Evolutionary conservation across 2,888 invertebrate species (phyloP), one percentile per base, ranked within the genome.

Genomic region (Drosophila merina): DNA sequence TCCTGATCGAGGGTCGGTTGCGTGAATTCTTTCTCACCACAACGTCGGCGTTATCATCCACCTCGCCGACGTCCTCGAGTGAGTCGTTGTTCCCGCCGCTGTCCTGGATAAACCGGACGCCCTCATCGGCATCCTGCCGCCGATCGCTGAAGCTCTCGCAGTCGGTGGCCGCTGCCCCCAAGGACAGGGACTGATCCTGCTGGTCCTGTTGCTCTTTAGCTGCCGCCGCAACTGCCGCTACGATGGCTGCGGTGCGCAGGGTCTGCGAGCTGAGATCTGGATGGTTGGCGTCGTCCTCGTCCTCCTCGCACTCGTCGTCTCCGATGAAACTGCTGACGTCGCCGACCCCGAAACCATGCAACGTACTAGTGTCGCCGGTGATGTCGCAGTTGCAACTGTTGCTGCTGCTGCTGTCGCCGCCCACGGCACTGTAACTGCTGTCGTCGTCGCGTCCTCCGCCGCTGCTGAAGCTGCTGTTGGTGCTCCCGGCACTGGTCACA

Each of bases 321-420:
- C 79, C 89, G 14, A 89, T 85, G 42, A 89, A 89, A 51, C 88
- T 90, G 68, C 82, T 86, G 31, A 89, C 76, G 55, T 89, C 89
- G 9, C 90, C 89, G 10, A 90, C 77, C 20, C 90, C 89, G 50
- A 90, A 87, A n/a, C 90, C 90, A 58, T 88, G 87, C 55, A 90
- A 62, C 1, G 90, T 89, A 57, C 90, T 90, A 31, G 89, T 90
- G 60, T 90, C 89, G 7, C 89, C 90, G 7, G 89, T 90, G n/a
- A 90, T 89, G 57, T 90, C 90, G 64, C 91, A 90, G 67, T 89
- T 89, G 71, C 90, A 89, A 59, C 90, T 90, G 48, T 89, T 90
- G 70, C 88, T 89, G 76, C 89, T 90, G 64, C 90, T 90, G 58
- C 82, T 88, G 47, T 80, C 87, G 51, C 79, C 86, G 3, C 86